Conservation (phyloP, 2,113 vertebrate species). For the Azemiops feae region DNA sequence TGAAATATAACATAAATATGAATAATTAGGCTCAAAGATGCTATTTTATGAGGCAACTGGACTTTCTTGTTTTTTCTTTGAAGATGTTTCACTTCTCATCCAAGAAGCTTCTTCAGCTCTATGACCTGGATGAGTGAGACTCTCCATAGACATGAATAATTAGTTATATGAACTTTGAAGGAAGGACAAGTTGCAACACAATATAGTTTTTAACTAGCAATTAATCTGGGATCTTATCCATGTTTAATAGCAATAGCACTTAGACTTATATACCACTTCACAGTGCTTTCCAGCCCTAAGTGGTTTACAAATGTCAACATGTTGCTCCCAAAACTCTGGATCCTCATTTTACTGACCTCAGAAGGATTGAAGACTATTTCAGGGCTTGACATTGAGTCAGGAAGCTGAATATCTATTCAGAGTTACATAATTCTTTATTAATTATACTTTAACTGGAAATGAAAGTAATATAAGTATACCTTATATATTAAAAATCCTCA, state of each 20-base stretch:
- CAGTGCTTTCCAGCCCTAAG: background rate
- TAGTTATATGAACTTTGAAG: background rate
- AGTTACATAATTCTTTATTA: background rate
- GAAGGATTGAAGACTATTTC: background rate
- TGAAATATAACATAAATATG: background rate
- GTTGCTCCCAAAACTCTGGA: background rate
- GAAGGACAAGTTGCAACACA: background rate
- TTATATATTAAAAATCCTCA: background rate
- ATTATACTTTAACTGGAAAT: background rate
- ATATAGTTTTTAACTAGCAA: background rate
- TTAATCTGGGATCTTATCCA: background rate
- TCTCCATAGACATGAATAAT: too few relatives aligned
- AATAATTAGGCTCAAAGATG: background rate
- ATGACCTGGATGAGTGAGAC: too few relatives aligned
- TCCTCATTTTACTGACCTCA: background rate
- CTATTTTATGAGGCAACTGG: too few relatives aligned
- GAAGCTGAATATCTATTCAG: background rate
- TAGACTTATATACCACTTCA: background rate
- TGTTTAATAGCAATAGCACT: background rate
- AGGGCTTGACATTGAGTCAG: background rate
- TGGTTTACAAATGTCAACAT: background rate
- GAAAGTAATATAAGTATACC: background rate
- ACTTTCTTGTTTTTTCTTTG: too few relatives aligned
- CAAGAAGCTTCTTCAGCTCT: too few relatives aligned
- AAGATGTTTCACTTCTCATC: too few relatives aligned